Evolutionary conservation across 2,888 invertebrate genomes (phyloP), one percentile per base, ranked within the genome.

Genomic region (Sepioteuthis lessoniana): DNA sequence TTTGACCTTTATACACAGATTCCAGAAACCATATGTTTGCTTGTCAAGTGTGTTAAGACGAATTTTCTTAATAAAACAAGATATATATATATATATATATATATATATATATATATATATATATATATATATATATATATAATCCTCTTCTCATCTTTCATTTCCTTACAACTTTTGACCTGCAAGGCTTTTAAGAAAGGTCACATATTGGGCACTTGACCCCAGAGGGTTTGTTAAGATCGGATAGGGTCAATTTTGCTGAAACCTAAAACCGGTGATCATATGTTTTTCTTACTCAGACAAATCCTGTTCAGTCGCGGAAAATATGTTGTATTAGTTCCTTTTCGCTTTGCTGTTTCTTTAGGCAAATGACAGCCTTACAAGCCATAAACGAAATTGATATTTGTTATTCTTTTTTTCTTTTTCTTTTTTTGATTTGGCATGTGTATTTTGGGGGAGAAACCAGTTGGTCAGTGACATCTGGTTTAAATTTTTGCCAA

Each of bases 131-230:
- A 76, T 35, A 76, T 35, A 76, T 35, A 76, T 35, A 35, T 35
- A 76, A 25, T 76, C n/a, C 31, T 31, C 25, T 25, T 60, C 8
- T n/a, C 2, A 2, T n/a, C 76, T 76, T n/a, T 35, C 4, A n/a
- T 35, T 76, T 76, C n/a, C 76, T 4, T 16, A 35, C 35, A 76
- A n/a, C 76, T n/a, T 76, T 76, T 35, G n/a, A 76, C 35, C 31
- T 13, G 1, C 8, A 35, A 76, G 16, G n/a, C 76, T 76, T 76
- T 76, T 76, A n/a, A 76, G n/a, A 76, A 76, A n/a, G 76, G 76
- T 76, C 76, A 76, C n/a, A 35, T 76, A n/a, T 35, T 76, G 76
- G 76, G n/a, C 76, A 76, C 76, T 76, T 76, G n/a, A 76, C n/a
- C 76, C n/a, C 76, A 76, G n/a, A n/a, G n/a, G 76, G n/a, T 35